Base-by-base conservation (phyloP, 2,113 vertebrate species). In the Motacilla alba region DNA sequence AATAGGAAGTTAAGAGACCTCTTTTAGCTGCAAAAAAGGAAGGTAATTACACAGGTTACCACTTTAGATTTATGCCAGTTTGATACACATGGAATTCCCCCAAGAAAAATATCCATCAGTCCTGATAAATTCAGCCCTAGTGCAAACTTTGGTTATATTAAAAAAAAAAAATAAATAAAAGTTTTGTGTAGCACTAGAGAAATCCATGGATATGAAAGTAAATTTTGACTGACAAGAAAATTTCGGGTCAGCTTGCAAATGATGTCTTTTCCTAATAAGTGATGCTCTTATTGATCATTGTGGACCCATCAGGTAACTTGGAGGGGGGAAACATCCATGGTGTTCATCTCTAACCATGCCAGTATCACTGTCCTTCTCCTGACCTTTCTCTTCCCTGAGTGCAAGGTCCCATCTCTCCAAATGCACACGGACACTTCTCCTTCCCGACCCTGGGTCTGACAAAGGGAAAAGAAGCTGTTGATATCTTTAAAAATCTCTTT, bases 161-260 rank as follows among this genome's bases (percentile, higher is more conserved):
- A 59, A 23, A 56, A 28, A 58, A 46, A 39, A 27, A 50, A 53
- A 37, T 74, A 17, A 52, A 11, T 33, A 55, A 13, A 35, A n/a
- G 0, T 10, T 7, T 55, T 53, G 4, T 21, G 8, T 20, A 31
- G 23, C 15, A 53, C 5, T 28, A 43, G 26, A 69, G 72, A 59
- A 62, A 46, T 3, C 19, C 7, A 8, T 0, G 18, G 8, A 31
- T 13, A 18, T 0, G 2, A 27, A 19, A 7, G 5, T 56, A 55
- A 83, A 63, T 31, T 15, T 23, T 70, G 41, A 69, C 27, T 37
- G 46, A 39, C 3, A 33, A 39, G 15, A 30, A 1, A 19, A 44
- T 87, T 80, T 52, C 16, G 7, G 2, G 31, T 37, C 27, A 81
- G 1, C 5, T 37, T 84, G 13, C 2, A 43, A 44, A 13, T 66